Conservation (phyloP, 1,140 invertebrate species). For the Atopsyche davidsoni region DNA sequence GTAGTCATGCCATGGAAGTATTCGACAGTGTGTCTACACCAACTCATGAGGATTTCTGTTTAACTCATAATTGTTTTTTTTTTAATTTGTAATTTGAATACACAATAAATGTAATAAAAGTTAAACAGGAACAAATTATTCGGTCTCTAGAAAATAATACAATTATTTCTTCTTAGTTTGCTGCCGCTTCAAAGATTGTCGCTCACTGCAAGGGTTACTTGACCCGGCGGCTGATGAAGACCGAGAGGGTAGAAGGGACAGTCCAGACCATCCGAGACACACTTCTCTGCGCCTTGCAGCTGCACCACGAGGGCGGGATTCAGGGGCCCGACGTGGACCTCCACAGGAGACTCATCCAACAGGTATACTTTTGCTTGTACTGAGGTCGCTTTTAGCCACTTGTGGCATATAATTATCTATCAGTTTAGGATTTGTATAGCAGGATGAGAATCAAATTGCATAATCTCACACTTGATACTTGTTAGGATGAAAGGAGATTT, state of each 20-base stretch:
- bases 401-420: neutral
- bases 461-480: no score
- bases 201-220: conserved; percentile 75
- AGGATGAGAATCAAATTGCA: no score
- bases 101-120: no score
- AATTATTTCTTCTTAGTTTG: conserved; percentile 49
- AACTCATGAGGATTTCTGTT: no score
- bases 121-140: no score
- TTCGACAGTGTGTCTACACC: no score
- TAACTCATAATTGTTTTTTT: neutral
- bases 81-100: no score
- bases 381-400: neutral
- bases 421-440: conserved; percentile 8
- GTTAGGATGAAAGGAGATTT: no score
- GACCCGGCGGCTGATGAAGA: conserved; percentile 68
- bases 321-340: conserved; percentile 57
- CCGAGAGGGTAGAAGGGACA: conserved; percentile 70
- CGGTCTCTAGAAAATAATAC: no score
- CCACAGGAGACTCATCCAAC: conserved; percentile 56
- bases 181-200: conserved; percentile 61
- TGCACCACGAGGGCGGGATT: conserved; percentile 57
- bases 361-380: conserved; percentile 39
- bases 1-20: no score
- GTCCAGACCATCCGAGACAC: conserved; percentile 78
- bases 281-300: conserved; percentile 64